Evolutionary conservation across 1,140 invertebrate species (phyloP), one percentile per base, ranked within the genome.

Genomic region (Pollicipes pollicipes): DNA sequence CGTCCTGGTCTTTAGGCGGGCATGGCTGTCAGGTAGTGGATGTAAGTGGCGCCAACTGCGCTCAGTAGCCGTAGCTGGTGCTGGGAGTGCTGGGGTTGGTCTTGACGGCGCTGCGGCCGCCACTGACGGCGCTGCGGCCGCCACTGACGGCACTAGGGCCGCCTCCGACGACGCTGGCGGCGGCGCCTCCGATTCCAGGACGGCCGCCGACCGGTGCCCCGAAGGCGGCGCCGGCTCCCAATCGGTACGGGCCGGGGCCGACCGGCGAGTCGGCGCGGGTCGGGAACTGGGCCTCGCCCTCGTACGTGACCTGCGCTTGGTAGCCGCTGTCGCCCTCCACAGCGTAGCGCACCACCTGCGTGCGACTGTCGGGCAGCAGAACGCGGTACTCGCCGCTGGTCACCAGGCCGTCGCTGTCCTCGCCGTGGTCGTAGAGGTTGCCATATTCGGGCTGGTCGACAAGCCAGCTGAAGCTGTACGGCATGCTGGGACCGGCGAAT

Each of bases 61-160:
- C n/a, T n/a, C n/a, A n/a, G n/a, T n/a, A n/a, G n/a, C n/a, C n/a
- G n/a, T n/a, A n/a, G n/a, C n/a, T n/a, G n/a, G n/a, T n/a, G n/a
- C n/a, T n/a, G n/a, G n/a, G n/a, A n/a, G n/a, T n/a, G n/a, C n/a
- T n/a, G n/a, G n/a, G n/a, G n/a, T n/a, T n/a, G n/a, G n/a, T n/a
- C n/a, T n/a, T n/a, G n/a, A n/a, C n/a, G n/a, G n/a, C n/a, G n/a
- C n/a, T n/a, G n/a, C n/a, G n/a, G n/a, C n/a, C n/a, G n/a, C n/a
- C n/a, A n/a, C n/a, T n/a, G n/a, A n/a, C n/a, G n/a, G n/a, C n/a
- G n/a, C n/a, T n/a, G n/a, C n/a, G n/a, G n/a, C n/a, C n/a, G n/a
- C n/a, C n/a, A n/a, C n/a, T n/a, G n/a, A n/a, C 82, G 78, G 71
- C 81, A 79, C 0, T 81, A 82, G 45, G 80, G 80, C 75, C 80